These are phyloP conservation scores for Typhlomys cinereus DNA, from an alignment of 2,113 vertebrate genomes.

Conservation along the genomic window DNA sequence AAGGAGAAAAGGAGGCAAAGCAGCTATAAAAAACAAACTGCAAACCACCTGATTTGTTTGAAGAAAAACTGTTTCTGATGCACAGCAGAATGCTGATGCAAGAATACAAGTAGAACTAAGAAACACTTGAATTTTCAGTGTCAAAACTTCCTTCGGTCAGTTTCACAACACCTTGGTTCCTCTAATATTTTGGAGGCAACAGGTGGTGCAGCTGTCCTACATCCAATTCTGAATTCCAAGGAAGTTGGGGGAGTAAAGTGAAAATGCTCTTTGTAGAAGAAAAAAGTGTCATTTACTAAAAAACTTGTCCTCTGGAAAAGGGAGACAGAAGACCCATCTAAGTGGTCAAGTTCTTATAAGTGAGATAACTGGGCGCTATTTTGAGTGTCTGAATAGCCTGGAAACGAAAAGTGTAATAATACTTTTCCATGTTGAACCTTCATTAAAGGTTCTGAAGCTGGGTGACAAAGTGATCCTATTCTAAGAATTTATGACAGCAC, in stretches of 20 bases:
- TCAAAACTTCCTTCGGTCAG: not conserved
- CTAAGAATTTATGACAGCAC: not conserved
- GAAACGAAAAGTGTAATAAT: not conserved
- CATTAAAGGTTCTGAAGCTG: not conserved
- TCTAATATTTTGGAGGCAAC: not conserved
- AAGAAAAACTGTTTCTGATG: not conserved
- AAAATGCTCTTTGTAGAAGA: not conserved
- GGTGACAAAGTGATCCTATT: not conserved
- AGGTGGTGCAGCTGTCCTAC: not conserved
- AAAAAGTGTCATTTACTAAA: not conserved
- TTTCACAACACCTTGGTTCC: not conserved
- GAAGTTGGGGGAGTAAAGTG: too few relatives aligned
- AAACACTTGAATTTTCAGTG: not conserved
- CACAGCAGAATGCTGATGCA: not conserved
- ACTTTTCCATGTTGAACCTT: not conserved
- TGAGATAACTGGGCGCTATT: not conserved
- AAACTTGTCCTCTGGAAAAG: not conserved
- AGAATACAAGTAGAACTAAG: not conserved
- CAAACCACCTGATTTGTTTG: not conserved
- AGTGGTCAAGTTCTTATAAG: slow-evolving; percentile 6
- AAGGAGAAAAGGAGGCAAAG: not conserved
- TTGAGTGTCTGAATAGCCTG: not conserved
- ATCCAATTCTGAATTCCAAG: not conserved
- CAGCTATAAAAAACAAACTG: not conserved
- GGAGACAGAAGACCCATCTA: not conserved